A percentile compares a stretch with the other conserved stretches of the same genome.
These are phyloP conservation scores for Gobionotothen gibberifrons DNA, from an alignment of 2,797 vertebrate species.

Conservation along the genomic window DNA sequence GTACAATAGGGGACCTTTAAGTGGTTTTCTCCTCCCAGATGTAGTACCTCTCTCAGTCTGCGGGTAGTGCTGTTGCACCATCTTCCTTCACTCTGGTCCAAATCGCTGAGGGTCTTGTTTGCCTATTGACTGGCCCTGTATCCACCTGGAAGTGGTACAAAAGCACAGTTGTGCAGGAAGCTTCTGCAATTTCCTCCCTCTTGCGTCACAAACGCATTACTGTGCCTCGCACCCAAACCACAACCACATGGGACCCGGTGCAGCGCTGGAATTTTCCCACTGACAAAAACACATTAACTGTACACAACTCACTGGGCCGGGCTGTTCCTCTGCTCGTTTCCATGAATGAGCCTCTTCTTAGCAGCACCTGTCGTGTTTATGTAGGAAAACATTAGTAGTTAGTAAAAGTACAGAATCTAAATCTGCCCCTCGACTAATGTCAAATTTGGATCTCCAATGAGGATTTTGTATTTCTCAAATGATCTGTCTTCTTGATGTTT, in stretches of 20 bases:
- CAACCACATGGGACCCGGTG: conserved; percentile 82
- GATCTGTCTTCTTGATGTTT: neutral
- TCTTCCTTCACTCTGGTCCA: neutral
- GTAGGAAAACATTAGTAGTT: conserved; percentile 16
- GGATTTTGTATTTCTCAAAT: neutral
- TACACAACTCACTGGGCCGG: conserved; percentile 21
- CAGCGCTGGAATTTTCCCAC: conserved; percentile 77
- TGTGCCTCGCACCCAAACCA: conserved; percentile 82
- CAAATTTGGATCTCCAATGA: neutral
- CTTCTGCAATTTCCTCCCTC: conserved; percentile 82
- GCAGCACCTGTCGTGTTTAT: conserved; percentile 64
- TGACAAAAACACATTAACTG: conserved; percentile 69
- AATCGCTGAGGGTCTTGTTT: conserved; percentile 35
- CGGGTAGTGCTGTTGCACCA: conserved; percentile 51
- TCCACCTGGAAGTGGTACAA: conserved; percentile 82
- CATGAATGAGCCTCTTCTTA: conserved; percentile 65
- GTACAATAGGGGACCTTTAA: no score
- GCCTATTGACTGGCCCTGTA: conserved; percentile 35
- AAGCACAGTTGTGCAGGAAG: conserved; percentile 83
- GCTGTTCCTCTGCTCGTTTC: conserved; percentile 35
- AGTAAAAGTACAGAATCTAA: conserved; percentile 25
- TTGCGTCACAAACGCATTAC: conserved; percentile 81
- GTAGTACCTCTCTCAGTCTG: conserved; percentile 25
- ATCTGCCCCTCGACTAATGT: neutral
- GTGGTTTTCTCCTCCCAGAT: neutral